Base-by-base conservation (phyloP, 2,888 invertebrate genomes). In the Piscicola geometra region DNA sequence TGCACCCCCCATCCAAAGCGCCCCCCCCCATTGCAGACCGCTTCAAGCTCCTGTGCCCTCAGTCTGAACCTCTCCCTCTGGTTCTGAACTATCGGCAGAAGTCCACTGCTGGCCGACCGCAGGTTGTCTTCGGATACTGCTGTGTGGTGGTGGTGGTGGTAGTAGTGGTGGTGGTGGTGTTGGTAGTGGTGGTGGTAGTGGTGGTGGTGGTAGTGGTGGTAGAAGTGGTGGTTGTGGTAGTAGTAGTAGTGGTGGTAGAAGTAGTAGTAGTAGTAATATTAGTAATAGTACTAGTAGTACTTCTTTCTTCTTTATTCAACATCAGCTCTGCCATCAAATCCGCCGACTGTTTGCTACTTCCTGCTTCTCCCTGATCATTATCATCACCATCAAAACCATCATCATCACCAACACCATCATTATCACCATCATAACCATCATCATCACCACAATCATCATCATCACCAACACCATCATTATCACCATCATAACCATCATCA, bases 51-150 rank as follows among this genome's bases (percentile, higher is more conserved):
- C 79, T 86, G 85, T 50, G 86, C 86, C 15, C 87, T 79, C 28
- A 83, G 78, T 66, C 86, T 80, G 81, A 87, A 87, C 52, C 88
- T 81, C 80, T 88, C 88, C 33, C 88, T 78, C 82, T 88, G 88
- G 76, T 87, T 86, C 76, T 87, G 86, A 25, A 88, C 84, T 60
- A 88, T 88, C 5, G 87, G 86, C 73, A 87, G 81, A 32, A 87
- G 82, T 15, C 86, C 85, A 75, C 83, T 83, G 1, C 82, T 82
- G 15, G 84, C 84, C 1, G 80, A 76, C 75, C 78, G 78, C 36
- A 75, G 21, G n/a, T 56, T 56, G 12, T 56, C 25, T n/a, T 56
- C 60, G 25, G 12, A 35, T 18, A 56, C n/a, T 3, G 12, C 60
- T 56, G 60, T 47, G 50, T 9, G n/a, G n/a, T n/a, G n/a, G n/a